Evolutionary conservation across 1,140 invertebrate species (phyloP).

Genomic region (Hypothenemus hampei): DNA sequence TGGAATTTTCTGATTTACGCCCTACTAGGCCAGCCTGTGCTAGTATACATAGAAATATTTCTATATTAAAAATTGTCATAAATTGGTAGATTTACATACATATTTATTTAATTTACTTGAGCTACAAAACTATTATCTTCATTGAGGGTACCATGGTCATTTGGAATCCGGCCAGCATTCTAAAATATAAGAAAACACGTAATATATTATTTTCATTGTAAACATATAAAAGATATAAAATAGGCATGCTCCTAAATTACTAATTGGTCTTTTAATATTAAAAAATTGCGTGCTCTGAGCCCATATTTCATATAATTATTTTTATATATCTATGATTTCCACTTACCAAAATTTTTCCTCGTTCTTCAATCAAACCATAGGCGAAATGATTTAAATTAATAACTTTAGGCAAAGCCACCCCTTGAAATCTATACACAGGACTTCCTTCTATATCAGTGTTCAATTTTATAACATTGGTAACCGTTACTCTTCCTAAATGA

Average conservation of each 20-base stretch:
- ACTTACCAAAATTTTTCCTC: conserved; percentile 68
- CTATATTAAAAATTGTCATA: too few relatives aligned
- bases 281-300: too few relatives aligned
- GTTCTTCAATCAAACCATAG: conserved; percentile 67
- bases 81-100: conserved; percentile 21
- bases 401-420: conserved; percentile 74
- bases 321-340: too few relatives aligned
- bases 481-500: conserved; percentile 67
- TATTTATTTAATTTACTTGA: conserved; percentile 31
- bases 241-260: too few relatives aligned
- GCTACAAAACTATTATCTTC: conserved; percentile 43
- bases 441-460: conserved; percentile 51
- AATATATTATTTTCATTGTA: too few relatives aligned
- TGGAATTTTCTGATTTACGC: too few relatives aligned
- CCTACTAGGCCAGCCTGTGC: too few relatives aligned
- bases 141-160: conserved; percentile 34
- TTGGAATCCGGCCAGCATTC: conserved; percentile 42
- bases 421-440: conserved; percentile 82
- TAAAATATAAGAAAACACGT: conserved; percentile 36
- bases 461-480: conserved; percentile 70
- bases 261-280: too few relatives aligned
- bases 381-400: conserved; percentile 78
- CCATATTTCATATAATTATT: too few relatives aligned
- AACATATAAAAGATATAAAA: too few relatives aligned
- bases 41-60: too few relatives aligned